These are phyloP conservation scores for Caenorhabditis wallacei DNA, from an alignment of 2,888 invertebrate species.

Conservation along the genomic window DNA sequence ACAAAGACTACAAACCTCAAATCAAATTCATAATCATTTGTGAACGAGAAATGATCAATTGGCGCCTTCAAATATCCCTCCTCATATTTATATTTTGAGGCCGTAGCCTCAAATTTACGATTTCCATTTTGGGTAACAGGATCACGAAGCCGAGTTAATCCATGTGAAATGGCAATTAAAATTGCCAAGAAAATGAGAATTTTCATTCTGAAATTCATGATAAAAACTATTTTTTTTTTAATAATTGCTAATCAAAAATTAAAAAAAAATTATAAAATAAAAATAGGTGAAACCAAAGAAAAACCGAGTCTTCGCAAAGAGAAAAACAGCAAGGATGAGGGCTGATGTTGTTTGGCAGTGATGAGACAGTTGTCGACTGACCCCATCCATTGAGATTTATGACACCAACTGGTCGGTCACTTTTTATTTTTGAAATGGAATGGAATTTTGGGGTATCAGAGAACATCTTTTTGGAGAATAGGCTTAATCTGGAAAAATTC, in stretches of 20 bases:
- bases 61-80: slow-evolving; percentile 67
- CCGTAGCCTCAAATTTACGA: background rate
- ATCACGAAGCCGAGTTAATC: slow-evolving; percentile 20
- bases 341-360: background rate
- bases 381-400: slow-evolving; percentile 1
- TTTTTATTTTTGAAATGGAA: too few species aligned
- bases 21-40: slow-evolving; percentile 70
- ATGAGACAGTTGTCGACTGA: slow-evolving; percentile 20
- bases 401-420: too few species aligned
- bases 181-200: slow-evolving; percentile 18
- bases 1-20: slow-evolving; percentile 67
- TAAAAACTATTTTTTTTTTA: too few species aligned
- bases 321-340: too few species aligned
- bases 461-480: too few species aligned
- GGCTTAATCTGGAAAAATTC: too few species aligned
- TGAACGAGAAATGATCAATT: slow-evolving; percentile 80
- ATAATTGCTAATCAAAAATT: background rate
- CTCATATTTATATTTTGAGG: slow-evolving; percentile 51
- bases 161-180: slow-evolving; percentile 13
- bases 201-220: slow-evolving; percentile 39
- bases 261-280: background rate
- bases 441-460: too few species aligned
- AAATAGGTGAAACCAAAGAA: too few species aligned
- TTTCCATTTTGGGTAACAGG: slow-evolving; percentile 18
- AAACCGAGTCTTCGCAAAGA: too few species aligned